These are phyloP conservation scores for Tinamus major DNA, from an alignment of 2,797 vertebrate genomes.

Conservation along the genomic window DNA sequence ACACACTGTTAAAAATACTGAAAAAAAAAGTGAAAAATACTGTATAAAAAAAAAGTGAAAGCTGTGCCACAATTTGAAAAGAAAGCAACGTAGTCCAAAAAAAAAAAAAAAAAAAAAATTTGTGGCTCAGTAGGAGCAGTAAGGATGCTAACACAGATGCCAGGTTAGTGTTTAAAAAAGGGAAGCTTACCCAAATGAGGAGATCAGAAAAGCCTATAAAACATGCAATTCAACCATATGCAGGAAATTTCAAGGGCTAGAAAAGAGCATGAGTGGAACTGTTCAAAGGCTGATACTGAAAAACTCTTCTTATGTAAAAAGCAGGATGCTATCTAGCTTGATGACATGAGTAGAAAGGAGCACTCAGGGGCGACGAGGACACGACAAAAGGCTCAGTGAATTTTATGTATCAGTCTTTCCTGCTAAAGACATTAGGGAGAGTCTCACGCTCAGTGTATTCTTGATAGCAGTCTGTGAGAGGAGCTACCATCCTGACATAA, in stretches of 20 bases:
- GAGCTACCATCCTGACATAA: not conserved
- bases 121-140: not conserved
- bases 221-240: not conserved
- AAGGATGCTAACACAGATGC: not conserved
- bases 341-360: not conserved
- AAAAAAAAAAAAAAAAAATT: not conserved
- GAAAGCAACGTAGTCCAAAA: not conserved
- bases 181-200: not conserved
- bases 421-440: not conserved
- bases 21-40: not conserved
- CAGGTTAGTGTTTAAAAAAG: constrained; percentile 12
- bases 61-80: not conserved
- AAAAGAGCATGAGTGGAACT: not conserved
- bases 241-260: not conserved
- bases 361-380: not conserved
- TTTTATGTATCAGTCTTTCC: not conserved
- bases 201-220: constrained; percentile 17
- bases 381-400: not conserved
- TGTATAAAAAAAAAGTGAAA: not conserved
- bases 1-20: not conserved
- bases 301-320: constrained; percentile 12
- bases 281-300: not conserved
- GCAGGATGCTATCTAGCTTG: constrained; percentile 29
- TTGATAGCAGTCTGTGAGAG: not conserved
- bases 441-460: not conserved